Evolutionary conservation across 2,888 invertebrate species (phyloP), one percentile per base, ranked within the genome.

Genomic region (Bruchidius siliquastri): DNA sequence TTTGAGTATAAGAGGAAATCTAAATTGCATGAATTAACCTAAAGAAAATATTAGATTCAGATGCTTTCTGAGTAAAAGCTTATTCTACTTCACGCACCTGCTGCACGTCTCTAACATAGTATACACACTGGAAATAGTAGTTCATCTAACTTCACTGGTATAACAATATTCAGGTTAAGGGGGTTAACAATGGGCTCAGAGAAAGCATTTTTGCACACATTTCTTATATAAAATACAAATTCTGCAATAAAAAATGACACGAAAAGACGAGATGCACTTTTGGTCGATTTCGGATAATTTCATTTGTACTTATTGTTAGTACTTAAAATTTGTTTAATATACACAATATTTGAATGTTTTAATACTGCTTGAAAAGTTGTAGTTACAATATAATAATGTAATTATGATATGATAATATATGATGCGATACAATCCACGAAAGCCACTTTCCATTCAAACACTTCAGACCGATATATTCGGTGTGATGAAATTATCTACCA

Each of bases 381-480:
- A 79, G 79, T 78, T 79, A 80, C 79, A 79, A 78, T 79, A 69
- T n/a, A 69, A 21, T 20, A 22, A 26, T 69, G 69, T 20, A 69
- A 20, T 26, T 20, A 20, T 21, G 22, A 69, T 76, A 72, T 73
- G 71, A 75, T 49, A 49, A 49, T 49, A 49, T 49, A 49, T 49
- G 49, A 76, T 75, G 78, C 74, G 74, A 73, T 75, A 74, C 75
- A 73, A 77, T 79, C 79, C 79, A 80, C 77, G 79, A 77, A 79
- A 81, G 79, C 79, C 78, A 78, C 76, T 78, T 80, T 76, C 49
- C 49, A 77, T 77, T 79, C 82, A 81, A 82, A 82, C 82, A 82
- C 81, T 80, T 81, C 77, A 80, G 79, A 75, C 76, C 49, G 49
- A 49, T 49, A 49, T 49, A 13, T 13, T 49, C 13, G 18, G 49